Evolutionary conservation across 2,888 invertebrate species (phyloP).

Genomic region (Clepsis dumicolana): DNA sequence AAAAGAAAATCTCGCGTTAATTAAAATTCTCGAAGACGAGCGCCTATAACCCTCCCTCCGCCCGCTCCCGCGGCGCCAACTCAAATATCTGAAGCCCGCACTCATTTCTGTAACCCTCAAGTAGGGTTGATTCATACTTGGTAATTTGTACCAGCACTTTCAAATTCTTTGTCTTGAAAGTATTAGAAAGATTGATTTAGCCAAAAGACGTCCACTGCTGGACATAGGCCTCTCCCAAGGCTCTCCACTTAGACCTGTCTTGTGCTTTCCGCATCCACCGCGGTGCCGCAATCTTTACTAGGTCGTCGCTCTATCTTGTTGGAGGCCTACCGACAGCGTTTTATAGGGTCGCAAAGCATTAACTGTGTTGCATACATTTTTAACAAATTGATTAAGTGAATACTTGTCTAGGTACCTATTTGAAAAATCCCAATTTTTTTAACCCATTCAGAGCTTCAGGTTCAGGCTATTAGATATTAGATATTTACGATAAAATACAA

Average conservation of each 20-base stretch:
- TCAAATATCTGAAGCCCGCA: slow-evolving; percentile 39
- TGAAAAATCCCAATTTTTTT: too few species aligned
- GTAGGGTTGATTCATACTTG: slow-evolving; percentile 39
- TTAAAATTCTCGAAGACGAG: slow-evolving; percentile 49
- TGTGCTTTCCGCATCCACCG: too few species aligned
- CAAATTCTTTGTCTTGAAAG: background rate
- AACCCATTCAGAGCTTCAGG: background rate
- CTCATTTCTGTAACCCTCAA: slow-evolving; percentile 33
- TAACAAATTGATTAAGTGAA: too few species aligned
- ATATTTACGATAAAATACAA: background rate
- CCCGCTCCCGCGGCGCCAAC: slow-evolving; percentile 37
- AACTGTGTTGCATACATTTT: slow-evolving; percentile 1
- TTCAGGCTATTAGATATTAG: too few species aligned
- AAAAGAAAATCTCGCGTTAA: slow-evolving; percentile 51
- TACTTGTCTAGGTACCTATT: too few species aligned
- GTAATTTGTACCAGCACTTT: slow-evolving; percentile 13
- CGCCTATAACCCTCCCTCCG: slow-evolving; percentile 40
- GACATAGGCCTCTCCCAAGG: too few species aligned
- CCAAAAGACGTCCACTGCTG: too few species aligned
- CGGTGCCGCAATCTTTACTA: too few species aligned
- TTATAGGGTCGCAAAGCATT: background rate
- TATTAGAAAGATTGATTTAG: slow-evolving; percentile 7
- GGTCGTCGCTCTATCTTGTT: too few species aligned
- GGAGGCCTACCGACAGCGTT: too few species aligned
- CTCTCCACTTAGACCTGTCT: too few species aligned